phyloP scores from a whole-genome alignment of 2,888 invertebrate genomes.

The Andrena haemorrhoa region DNA sequence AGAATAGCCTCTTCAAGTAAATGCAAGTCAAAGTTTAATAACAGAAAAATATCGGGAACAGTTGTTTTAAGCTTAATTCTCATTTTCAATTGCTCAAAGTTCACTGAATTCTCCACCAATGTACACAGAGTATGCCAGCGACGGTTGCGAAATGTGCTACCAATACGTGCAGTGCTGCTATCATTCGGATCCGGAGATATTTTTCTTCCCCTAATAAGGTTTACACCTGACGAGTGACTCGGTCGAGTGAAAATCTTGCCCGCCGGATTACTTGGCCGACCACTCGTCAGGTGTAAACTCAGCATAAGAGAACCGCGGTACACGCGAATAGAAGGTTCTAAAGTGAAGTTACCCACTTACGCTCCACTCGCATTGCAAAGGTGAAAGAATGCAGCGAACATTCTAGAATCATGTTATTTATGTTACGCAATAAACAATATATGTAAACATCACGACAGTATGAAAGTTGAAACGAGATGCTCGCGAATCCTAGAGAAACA shows the following conservation, averaged over 20 bases:
- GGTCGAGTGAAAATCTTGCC: no score
- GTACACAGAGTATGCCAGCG: constrained; percentile 54
- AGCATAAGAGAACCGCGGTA: constrained; percentile 29
- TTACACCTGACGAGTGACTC: no score
- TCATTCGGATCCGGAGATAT: constrained; percentile 64
- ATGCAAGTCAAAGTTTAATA: no score
- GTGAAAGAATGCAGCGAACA: not conserved
- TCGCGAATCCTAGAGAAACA: not conserved
- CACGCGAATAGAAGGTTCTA: not conserved
- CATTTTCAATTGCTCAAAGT: not conserved
- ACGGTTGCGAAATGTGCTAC: constrained; percentile 71
- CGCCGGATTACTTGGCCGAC: no score
- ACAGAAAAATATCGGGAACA: no score
- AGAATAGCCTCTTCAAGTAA: not conserved
- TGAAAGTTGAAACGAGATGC: not conserved
- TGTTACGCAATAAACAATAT: not conserved
- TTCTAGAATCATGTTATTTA: not conserved
- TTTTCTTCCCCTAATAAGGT: constrained; percentile 78
- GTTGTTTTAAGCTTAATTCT: no score
- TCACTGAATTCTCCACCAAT: not conserved
- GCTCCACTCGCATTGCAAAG: not conserved
- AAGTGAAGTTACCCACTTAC: not conserved
- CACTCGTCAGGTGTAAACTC: no score
- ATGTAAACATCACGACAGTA: not conserved
- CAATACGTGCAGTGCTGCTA: constrained; percentile 71